Evolutionary conservation across 2,797 vertebrate genomes (phyloP).

Genomic region (Brachymystax lenok): DNA sequence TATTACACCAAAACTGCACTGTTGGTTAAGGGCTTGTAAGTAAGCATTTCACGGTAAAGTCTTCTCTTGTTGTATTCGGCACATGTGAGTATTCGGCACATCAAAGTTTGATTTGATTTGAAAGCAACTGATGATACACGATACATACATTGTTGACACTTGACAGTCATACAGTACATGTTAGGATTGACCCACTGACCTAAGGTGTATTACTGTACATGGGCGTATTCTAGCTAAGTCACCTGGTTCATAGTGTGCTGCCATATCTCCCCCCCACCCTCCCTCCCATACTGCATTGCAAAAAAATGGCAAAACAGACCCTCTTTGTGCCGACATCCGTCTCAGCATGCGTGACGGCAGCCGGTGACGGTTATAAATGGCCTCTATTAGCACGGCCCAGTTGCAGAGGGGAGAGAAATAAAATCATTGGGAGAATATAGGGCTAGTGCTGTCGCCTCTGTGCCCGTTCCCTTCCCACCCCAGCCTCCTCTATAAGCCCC

Average conservation of each 20-base stretch:
- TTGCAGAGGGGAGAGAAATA: conserved; percentile 77
- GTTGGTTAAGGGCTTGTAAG: neutral
- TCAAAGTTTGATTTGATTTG: no score
- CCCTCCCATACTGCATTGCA: conserved; percentile 58
- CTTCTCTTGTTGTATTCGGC: no score
- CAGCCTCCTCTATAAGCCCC: conserved; percentile 49
- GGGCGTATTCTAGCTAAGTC: conserved; percentile 8
- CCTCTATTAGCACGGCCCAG: conserved; percentile 83
- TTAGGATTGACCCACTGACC: neutral
- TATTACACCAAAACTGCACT: neutral
- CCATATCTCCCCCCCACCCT: conserved; percentile 39
- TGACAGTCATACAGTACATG: no score
- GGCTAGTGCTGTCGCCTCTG: conserved; percentile 58
- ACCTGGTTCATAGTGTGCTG: conserved; percentile 31
- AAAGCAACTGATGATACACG: no score
- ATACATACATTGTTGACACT: no score
- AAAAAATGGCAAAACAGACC: conserved; percentile 35
- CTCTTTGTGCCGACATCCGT: conserved; percentile 49
- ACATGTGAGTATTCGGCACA: no score
- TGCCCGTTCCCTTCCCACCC: conserved; percentile 53
- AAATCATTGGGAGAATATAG: conserved; percentile 76
- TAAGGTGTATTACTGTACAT: neutral
- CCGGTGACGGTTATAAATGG: conserved; percentile 82
- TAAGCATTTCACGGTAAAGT: no score
- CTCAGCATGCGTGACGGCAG: conserved; percentile 43